Base-by-base conservation (phyloP, 2,888 invertebrate species). In the Drymonia ruficornis region DNA sequence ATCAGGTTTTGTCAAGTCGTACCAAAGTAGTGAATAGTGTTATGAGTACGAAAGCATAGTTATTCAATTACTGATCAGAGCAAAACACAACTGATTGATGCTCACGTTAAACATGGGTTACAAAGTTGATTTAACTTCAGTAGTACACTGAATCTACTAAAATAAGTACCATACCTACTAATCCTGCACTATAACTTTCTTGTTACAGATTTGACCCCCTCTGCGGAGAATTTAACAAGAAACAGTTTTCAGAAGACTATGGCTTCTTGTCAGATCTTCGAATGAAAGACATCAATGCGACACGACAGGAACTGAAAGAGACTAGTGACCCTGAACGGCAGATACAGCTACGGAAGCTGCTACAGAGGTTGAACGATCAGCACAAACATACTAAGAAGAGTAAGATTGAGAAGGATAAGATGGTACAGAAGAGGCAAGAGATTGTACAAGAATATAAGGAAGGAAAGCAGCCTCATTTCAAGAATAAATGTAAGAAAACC, bases 321-420 rank as follows among this genome's bases (percentile, higher is more conserved):
- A 94, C 95, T 0, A 88, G 88, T 0, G 95, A 97, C 77, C 93
- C 94, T 0, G 94, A 96, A 31, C 93, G 93, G 65, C 94, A 94
- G 63, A 83, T 91, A 8, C 93, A 96, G 70, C 93, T 98, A 0
- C 94, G 96, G 58, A 93, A 95, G 59, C 87, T 97, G 0, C 91
- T 97, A 51, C 96, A 96, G 74, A 91, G 97, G 74, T 86, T 97
- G 63, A 95, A 96, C 65, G 97, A 98, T 82, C 96, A 97, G 87
- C 94, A 96, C 56, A 94, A 95, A 55, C 95, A 93, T 13, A 94
- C 87, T 49, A 94, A 93, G 67, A 94, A 94, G 58, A 87, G 93
- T 52, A 93, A 94, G 59, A 87, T 94, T 51, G 84, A 94, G 13
- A 89, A 93, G 54, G 84, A 94, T 34, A 83, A 85, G 19, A 84